These are phyloP conservation scores for Chymomyza fuscimana DNA, from an alignment of 2,888 invertebrate species.

Conservation along the genomic window DNA sequence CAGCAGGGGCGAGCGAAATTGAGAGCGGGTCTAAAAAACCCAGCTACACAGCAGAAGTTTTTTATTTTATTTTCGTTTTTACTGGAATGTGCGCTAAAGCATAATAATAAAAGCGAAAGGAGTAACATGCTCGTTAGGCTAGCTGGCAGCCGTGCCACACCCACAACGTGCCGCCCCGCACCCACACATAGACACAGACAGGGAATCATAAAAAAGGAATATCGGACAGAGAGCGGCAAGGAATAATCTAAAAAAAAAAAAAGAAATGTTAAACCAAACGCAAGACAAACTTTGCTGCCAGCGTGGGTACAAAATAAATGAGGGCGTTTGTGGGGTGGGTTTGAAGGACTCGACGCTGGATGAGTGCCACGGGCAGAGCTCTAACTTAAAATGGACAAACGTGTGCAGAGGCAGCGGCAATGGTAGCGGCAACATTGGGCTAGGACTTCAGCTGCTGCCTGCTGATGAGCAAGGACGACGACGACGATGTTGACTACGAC, in stretches of 20 bases:
- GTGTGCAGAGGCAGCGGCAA: slow-evolving; percentile 40
- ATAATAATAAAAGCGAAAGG: slow-evolving; percentile 75
- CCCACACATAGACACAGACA: slow-evolving; percentile 5
- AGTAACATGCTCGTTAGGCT: slow-evolving; percentile 73
- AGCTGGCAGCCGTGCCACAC: slow-evolving; percentile 33
- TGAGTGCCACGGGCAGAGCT: slow-evolving; percentile 75
- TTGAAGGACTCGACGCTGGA: slow-evolving; percentile 71
- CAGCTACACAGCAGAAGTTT: slow-evolving; percentile 37
- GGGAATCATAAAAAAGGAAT: slow-evolving; percentile 33
- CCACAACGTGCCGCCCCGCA: not conserved
- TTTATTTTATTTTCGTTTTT: slow-evolving; percentile 23
- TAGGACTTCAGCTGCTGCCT: not conserved
- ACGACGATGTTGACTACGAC: slow-evolving; percentile 5
- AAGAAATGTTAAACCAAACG: slow-evolving; percentile 63
- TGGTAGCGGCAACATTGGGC: slow-evolving; percentile 20
- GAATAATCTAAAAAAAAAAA: slow-evolving; percentile 64
- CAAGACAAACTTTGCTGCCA: slow-evolving; percentile 73
- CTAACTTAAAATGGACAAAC: slow-evolving; percentile 76
- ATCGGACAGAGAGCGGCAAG: slow-evolving; percentile 59
- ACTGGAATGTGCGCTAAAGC: slow-evolving; percentile 71
- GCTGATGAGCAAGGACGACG: slow-evolving; percentile 70
- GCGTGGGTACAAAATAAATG: slow-evolving; percentile 75
- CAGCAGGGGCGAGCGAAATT: slow-evolving; percentile 37
- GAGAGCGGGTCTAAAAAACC: not conserved
- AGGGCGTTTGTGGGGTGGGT: slow-evolving; percentile 36